phyloP scores from a whole-genome alignment of 2,113 vertebrate genomes.

The Dasyprocta punctata region DNA sequence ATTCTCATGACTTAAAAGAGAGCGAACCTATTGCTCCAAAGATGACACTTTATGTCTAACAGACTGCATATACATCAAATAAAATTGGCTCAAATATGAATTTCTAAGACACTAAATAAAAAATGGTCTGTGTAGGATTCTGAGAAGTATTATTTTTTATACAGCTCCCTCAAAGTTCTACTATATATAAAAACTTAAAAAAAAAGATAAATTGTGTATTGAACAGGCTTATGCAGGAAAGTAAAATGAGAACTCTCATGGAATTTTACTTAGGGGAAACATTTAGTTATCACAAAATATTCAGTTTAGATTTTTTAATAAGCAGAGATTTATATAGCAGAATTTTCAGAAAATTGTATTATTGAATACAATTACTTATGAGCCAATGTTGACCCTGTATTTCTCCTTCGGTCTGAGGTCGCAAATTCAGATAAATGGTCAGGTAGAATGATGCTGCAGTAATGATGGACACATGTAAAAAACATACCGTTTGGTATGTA shows the following conservation, averaged over 20 bases:
- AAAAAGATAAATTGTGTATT: background rate
- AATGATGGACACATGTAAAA: background rate
- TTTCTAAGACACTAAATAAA: background rate
- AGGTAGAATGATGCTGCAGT: background rate
- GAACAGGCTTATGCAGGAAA: background rate
- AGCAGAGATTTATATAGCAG: background rate
- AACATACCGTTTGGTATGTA: no score
- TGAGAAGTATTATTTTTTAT: background rate
- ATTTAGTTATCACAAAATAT: background rate
- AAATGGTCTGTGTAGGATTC: background rate
- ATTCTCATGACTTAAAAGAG: background rate
- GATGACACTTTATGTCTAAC: background rate
- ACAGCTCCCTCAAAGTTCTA: background rate
- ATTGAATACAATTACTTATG: background rate
- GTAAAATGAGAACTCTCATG: background rate
- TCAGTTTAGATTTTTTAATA: background rate
- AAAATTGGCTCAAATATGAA: background rate
- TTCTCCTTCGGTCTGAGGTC: background rate
- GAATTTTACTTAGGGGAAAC: background rate
- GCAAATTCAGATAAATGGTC: background rate
- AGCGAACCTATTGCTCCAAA: background rate
- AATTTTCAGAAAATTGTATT: background rate
- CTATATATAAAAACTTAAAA: background rate
- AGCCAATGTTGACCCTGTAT: fast-evolving
- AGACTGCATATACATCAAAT: background rate